Evolutionary conservation across 1,140 invertebrate species (phyloP).

Genomic region (Lepidurus packardi): DNA sequence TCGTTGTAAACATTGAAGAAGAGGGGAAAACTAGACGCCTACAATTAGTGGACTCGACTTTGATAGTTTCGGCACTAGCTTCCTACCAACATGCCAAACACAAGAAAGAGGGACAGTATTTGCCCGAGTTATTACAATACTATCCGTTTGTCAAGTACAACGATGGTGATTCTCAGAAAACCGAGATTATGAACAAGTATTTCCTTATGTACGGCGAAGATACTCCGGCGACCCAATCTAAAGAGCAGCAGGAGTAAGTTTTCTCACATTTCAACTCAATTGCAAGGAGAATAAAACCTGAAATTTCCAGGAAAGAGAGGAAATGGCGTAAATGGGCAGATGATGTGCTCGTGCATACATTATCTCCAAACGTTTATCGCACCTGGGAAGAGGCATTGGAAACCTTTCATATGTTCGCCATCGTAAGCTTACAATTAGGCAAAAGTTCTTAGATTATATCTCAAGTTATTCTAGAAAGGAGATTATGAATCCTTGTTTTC

Average conservation of each 20-base stretch:
- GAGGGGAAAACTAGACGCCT: slow-evolving; percentile 43
- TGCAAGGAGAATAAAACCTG: not conserved
- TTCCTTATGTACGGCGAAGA: slow-evolving; percentile 78
- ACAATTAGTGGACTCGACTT: slow-evolving; percentile 80
- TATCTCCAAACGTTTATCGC: slow-evolving; percentile 93
- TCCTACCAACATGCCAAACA: slow-evolving; percentile 65
- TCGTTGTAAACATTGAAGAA: slow-evolving; percentile 67
- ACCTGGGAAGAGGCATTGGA: slow-evolving; percentile 74
- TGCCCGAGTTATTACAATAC: slow-evolving; percentile 58
- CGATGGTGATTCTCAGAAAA: slow-evolving; percentile 60
- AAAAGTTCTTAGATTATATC: not conserved
- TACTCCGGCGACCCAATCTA: slow-evolving; percentile 50
- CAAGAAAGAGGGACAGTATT: slow-evolving; percentile 36
- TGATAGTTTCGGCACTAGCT: slow-evolving; percentile 83
- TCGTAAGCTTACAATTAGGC: slow-evolving; percentile 46
- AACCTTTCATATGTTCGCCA: slow-evolving; percentile 86
- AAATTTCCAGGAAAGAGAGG: slow-evolving; percentile 68
- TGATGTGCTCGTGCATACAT: slow-evolving; percentile 74
- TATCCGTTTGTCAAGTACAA: slow-evolving; percentile 67
- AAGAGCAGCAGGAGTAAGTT: slow-evolving; percentile 44
- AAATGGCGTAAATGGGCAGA: slow-evolving; percentile 96
- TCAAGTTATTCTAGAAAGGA: slow-evolving; percentile 56
- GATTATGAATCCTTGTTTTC: slow-evolving; percentile 88
- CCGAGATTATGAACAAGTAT: slow-evolving; percentile 89
- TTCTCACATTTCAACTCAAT: slow-evolving; percentile 10